Evolutionary conservation across 2,113 vertebrate species (phyloP).

Genomic region (Penelope pileata): DNA sequence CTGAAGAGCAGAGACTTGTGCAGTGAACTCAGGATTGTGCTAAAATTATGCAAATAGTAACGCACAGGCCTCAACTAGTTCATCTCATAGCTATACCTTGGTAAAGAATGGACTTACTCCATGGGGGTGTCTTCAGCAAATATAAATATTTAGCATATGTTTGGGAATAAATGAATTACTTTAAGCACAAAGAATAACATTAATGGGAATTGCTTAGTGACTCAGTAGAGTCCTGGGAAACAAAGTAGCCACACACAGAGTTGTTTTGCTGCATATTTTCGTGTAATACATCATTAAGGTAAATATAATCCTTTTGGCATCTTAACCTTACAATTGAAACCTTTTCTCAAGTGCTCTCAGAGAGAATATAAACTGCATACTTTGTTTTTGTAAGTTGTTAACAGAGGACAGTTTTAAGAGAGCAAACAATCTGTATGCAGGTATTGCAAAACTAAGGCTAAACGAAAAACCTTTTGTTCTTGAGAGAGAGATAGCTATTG

Average conservation of each 20-base stretch:
- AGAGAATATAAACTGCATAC: neutral
- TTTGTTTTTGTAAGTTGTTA: neutral
- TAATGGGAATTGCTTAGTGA: conserved; percentile 28
- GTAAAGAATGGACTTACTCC: conserved; percentile 37
- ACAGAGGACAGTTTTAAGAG: neutral
- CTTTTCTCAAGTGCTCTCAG: conserved; percentile 22
- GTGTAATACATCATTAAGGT: conserved; percentile 56
- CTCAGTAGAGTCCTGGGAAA: conserved; percentile 28
- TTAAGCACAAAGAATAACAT: neutral
- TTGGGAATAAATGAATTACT: conserved; percentile 48
- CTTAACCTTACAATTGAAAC: conserved; percentile 40
- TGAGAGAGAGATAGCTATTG: neutral
- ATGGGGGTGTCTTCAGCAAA: conserved; percentile 29
- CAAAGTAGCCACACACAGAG: conserved; percentile 13
- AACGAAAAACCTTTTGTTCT: neutral
- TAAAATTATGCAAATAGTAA: conserved; percentile 19
- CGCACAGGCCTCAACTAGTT: conserved; percentile 19
- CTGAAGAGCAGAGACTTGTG: neutral
- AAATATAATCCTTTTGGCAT: conserved; percentile 47
- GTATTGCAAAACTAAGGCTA: neutral
- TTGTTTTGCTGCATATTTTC: conserved; percentile 65
- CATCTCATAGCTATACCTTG: neutral
- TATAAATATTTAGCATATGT: conserved; percentile 45
- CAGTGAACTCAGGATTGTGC: neutral
- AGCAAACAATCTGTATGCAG: neutral